Evolutionary conservation across 1,140 invertebrate species (phyloP).

Genomic region (Calliopsis andreniformis): DNA sequence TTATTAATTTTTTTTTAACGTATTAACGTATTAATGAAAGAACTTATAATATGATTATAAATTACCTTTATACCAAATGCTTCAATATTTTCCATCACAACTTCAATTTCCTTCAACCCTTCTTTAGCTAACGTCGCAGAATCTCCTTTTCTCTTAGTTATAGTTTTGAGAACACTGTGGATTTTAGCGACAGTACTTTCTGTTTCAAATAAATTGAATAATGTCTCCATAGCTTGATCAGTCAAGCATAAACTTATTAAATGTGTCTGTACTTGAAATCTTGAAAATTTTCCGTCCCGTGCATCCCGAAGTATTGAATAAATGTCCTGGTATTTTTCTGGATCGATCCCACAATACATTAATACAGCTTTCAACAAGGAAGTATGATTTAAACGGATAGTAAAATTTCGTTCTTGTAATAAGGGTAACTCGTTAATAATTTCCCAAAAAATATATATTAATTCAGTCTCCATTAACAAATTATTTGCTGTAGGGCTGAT

Average conservation of each 20-base stretch:
- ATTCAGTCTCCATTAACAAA: slow-evolving; percentile 91
- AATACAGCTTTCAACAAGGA: slow-evolving; percentile 90
- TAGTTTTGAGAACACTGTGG: slow-evolving; percentile 83
- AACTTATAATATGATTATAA: slow-evolving; percentile 47
- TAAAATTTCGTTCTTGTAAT: slow-evolving; percentile 86
- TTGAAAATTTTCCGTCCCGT: slow-evolving; percentile 85
- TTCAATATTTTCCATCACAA: slow-evolving; percentile 85
- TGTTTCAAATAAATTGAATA: slow-evolving; percentile 88
- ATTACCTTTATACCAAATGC: slow-evolving; percentile 90
- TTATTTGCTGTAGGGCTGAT: slow-evolving; percentile 87
- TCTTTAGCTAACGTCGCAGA: slow-evolving; percentile 85
- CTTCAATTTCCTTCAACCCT: slow-evolving; percentile 88
- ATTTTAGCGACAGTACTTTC: slow-evolving; percentile 87
- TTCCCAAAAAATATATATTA: slow-evolving; percentile 90
- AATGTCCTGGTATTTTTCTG: slow-evolving; percentile 86
- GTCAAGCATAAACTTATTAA: slow-evolving; percentile 86
- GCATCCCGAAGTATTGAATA: slow-evolving; percentile 85
- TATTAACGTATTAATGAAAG: background rate
- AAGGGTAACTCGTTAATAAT: slow-evolving; percentile 88
- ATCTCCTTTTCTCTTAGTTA: slow-evolving; percentile 85
- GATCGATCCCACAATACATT: slow-evolving; percentile 90
- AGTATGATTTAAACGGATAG: slow-evolving; percentile 92
- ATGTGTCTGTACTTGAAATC: slow-evolving; percentile 88
- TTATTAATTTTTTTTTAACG: too few species aligned
- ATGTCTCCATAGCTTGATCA: slow-evolving; percentile 85